Conservation (phyloP, 1,140 invertebrate genomes). For the Arion vulgaris region DNA sequence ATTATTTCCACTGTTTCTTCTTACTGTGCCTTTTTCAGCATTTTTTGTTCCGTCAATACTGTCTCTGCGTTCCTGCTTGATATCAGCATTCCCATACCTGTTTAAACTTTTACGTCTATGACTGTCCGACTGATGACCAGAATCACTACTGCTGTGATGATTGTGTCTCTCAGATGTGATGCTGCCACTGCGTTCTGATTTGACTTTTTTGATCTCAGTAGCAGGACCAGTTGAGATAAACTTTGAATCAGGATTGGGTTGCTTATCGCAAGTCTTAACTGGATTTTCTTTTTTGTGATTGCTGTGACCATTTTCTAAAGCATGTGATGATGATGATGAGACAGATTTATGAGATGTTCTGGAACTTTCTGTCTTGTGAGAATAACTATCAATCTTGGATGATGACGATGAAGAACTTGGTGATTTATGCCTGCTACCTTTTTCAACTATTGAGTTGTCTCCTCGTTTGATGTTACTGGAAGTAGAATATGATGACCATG, state of each 20-base stretch:
- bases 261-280: neutral
- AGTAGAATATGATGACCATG: neutral
- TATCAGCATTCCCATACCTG: neutral
- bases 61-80: neutral
- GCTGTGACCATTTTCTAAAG: neutral
- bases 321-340: neutral
- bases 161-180: neutral
- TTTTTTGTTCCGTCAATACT: neutral
- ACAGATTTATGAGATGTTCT: neutral
- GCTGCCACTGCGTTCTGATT: neutral
- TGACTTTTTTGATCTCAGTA: neutral
- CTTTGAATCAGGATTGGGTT: neutral
- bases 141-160: neutral
- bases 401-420: constrained; percentile 37
- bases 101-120: neutral
- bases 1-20: neutral
- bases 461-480: neutral
- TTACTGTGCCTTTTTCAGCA: neutral
- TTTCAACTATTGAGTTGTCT: neutral
- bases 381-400: neutral
- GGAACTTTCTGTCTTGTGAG: neutral
- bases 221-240: neutral
- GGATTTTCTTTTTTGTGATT: neutral
- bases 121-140: neutral
- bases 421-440: constrained; percentile 16